Base-by-base conservation (phyloP, 2,113 vertebrate species). In the Pristiophorus japonicus region DNA sequence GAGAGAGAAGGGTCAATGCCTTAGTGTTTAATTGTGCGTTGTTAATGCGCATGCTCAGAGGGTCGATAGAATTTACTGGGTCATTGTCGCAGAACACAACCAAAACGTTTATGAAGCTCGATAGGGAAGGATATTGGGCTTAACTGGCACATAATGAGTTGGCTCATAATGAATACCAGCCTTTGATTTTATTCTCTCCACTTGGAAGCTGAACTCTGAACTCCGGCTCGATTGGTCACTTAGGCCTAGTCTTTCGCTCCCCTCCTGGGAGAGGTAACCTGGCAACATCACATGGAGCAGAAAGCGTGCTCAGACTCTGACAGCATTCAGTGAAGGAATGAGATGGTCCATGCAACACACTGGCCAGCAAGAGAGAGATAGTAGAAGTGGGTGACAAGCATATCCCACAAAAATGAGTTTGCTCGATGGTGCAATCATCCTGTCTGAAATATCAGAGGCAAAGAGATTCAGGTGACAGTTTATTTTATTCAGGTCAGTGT, bases 71-170 rank as follows among this genome's bases (percentile, higher is more conserved):
- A 92, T 92, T 65, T 92, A 92, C 88, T 92, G 88, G 88, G 88
- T 92, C 88, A 92, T 92, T 92, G 88, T 92, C 18, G n/a, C 34
- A 92, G 34, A 63, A 63, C 88, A 92, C 88, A 92, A 59, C 88
- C 88, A 92, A 92, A 92, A 92, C 88, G 88, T 38, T 92, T 92
- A 65, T 63, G 88, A 92, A n/a, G n/a, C 59, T 63, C 88, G 22
- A 92, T 38, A 92, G 88, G 59, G 88, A 38, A 65, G 59, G 34
- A 62, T 63, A 38, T 42, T 92, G 88, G 88, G 88, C 59, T 63
- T 92, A 92, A 63, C 88, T 92, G 88, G 88, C 88, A 92, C 88
- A 92, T 92, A 92, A 92, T 92, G 88, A 92, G 59, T 92, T 92
- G 59, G 88, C 59, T 63, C 59, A 63, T 92, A 92, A 92, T 92